Evolutionary conservation across 2,113 vertebrate genomes (phyloP).

Genomic region (Corydoras maculifer): DNA sequence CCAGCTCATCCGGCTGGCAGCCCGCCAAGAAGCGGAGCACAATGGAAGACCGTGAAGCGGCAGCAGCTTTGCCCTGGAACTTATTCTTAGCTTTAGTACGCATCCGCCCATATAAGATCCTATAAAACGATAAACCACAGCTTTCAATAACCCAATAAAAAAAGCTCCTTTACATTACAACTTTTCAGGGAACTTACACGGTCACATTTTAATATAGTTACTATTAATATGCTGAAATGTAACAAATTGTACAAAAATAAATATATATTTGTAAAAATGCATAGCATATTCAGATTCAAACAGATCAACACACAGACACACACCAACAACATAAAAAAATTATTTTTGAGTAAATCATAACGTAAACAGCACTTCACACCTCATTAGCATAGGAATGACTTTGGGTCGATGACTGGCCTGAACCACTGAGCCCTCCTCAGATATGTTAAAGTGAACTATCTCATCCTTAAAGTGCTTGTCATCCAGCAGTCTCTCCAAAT

Average conservation of each 20-base stretch:
- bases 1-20: slow-evolving; percentile 79
- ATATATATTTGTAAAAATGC: too few species aligned
- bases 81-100: slow-evolving; percentile 86
- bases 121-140: slow-evolving; percentile 51
- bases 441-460: slow-evolving; percentile 88
- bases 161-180: neutral
- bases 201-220: too few species aligned
- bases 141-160: neutral
- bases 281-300: too few species aligned
- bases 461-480: slow-evolving; percentile 95
- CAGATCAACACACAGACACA: too few species aligned
- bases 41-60: slow-evolving; percentile 77
- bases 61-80: slow-evolving; percentile 82
- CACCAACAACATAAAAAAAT: too few species aligned
- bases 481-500: slow-evolving; percentile 83
- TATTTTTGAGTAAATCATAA: too few species aligned
- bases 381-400: slow-evolving; percentile 89
- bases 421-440: slow-evolving; percentile 79
- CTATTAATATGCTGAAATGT: too few species aligned
- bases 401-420: slow-evolving; percentile 73
- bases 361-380: slow-evolving; percentile 55
- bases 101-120: slow-evolving; percentile 91
- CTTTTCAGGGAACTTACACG: neutral
- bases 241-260: too few species aligned
- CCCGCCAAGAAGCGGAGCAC: slow-evolving; percentile 87